Evolutionary conservation across 2,113 vertebrate genomes (phyloP).

Genomic region (Choloepus hoffmanni): DNA sequence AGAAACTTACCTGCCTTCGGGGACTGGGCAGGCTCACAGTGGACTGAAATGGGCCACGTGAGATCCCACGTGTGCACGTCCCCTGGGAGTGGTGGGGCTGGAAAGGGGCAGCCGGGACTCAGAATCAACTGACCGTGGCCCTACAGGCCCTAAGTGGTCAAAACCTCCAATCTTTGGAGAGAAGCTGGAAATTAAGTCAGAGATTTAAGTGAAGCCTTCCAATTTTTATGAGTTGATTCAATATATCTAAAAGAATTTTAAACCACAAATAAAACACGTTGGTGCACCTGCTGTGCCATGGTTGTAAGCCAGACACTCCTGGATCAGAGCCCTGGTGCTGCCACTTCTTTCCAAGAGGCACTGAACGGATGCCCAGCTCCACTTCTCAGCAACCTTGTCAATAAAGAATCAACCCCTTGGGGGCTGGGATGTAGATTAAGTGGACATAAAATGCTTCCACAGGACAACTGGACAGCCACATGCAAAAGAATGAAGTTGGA

Average conservation of each 20-base stretch:
- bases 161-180: background rate
- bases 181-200: background rate
- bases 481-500: background rate
- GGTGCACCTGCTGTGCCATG: background rate
- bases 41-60: background rate
- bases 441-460: background rate
- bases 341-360: background rate
- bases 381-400: background rate
- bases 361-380: background rate
- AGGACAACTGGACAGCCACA: background rate
- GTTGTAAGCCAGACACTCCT: background rate
- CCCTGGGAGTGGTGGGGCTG: background rate
- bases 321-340: background rate
- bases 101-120: background rate
- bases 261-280: background rate
- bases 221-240: background rate
- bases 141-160: background rate
- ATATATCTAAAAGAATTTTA: background rate
- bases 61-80: background rate
- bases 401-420: background rate
- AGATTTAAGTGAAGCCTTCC: background rate
- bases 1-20: background rate
- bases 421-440: background rate
- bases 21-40: background rate
- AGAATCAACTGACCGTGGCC: background rate